phyloP scores from a whole-genome alignment of 2,797 vertebrate species.

The Halcyon smyrnensis region DNA sequence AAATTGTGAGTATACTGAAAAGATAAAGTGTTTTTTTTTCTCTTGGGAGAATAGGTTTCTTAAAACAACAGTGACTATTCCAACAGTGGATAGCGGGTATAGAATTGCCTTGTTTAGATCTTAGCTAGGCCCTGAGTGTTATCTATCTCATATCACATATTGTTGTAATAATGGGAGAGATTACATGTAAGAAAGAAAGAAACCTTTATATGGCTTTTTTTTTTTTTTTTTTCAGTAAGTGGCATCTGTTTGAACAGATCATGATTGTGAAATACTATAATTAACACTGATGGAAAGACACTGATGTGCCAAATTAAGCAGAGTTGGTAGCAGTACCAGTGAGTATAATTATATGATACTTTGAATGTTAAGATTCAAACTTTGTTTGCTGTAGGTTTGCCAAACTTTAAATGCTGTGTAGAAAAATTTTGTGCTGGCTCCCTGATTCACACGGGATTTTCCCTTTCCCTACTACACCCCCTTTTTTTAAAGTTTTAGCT shows the following conservation, averaged over 20 bases:
- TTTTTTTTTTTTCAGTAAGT: background rate
- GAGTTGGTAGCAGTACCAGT: background rate
- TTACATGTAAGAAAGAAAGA: background rate
- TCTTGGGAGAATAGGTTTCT: background rate
- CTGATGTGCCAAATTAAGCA: background rate
- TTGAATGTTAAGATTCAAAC: background rate
- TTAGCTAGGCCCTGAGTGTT: background rate
- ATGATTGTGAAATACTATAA: background rate
- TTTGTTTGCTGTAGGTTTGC: background rate
- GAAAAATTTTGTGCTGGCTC: background rate
- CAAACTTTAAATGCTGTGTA: background rate
- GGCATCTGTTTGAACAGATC: background rate
- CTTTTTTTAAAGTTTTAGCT: background rate
- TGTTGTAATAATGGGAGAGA: background rate
- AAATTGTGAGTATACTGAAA: background rate
- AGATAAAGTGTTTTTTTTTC: background rate
- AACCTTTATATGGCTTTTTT: background rate
- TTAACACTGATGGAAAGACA: background rate
- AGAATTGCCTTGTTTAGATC: background rate
- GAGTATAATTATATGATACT: background rate
- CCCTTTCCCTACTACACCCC: background rate
- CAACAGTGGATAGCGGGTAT: rapidly evolving
- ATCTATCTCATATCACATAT: background rate
- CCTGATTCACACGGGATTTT: background rate
- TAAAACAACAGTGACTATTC: background rate